Evolutionary conservation across 2,888 invertebrate species (phyloP).

Genomic region (Folsomia manolachei): DNA sequence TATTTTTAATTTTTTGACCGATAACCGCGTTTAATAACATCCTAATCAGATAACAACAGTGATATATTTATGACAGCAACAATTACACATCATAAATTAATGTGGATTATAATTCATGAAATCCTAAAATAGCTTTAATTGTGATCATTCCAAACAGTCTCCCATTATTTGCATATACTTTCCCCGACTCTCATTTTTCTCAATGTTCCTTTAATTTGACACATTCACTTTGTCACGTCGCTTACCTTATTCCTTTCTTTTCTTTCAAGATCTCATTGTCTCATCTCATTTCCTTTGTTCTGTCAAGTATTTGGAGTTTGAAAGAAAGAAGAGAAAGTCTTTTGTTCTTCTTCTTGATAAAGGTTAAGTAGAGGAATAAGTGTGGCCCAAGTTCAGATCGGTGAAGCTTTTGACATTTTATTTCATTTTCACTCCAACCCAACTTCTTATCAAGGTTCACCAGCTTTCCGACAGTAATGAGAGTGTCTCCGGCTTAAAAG

Average conservation of each 20-base stretch:
- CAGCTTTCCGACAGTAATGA: neutral
- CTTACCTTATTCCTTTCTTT: neutral
- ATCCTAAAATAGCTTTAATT: too few species aligned
- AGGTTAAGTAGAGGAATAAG: neutral
- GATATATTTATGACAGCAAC: too few species aligned
- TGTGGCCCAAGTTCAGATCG: too few species aligned
- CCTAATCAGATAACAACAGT: too few species aligned
- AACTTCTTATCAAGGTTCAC: neutral
- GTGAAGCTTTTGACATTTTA: neutral
- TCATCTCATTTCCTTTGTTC: neutral
- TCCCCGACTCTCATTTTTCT: neutral
- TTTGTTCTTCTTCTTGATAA: neutral
- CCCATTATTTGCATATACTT: too few species aligned
- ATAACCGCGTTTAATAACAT: too few species aligned
- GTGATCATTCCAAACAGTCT: too few species aligned
- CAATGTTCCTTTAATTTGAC: neutral
- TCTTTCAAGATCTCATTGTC: neutral
- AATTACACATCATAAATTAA: too few species aligned
- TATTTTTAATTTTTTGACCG: too few species aligned
- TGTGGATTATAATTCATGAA: too few species aligned
- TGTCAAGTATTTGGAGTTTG: neutral
- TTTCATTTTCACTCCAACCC: neutral
- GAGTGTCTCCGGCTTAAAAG: neutral
- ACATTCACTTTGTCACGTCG: too few species aligned
- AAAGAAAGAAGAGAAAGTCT: neutral